phyloP scores from a whole-genome alignment of 2,888 invertebrate genomes.

The Drosophila histrio region DNA sequence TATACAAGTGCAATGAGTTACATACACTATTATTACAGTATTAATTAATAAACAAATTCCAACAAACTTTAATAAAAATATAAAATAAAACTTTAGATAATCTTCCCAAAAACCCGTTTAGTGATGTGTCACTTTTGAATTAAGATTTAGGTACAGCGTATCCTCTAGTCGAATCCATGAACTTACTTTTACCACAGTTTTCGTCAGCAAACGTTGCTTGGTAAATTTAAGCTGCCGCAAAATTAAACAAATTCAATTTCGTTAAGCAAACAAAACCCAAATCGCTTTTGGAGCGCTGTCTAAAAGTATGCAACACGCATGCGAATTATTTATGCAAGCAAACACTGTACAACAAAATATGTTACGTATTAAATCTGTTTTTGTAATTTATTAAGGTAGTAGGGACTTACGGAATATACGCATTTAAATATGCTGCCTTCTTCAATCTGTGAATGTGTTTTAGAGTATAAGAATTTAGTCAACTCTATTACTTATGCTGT shows the following conservation, averaged over 20 bases:
- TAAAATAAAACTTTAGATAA: too few species aligned
- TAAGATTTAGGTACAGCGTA: too few species aligned
- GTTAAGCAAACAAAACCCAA: constrained; percentile 34
- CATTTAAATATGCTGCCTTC: not conserved
- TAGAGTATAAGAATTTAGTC: not conserved
- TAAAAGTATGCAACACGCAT: constrained; percentile 52
- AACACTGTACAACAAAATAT: constrained; percentile 30
- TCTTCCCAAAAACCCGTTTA: too few species aligned
- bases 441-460: not conserved
- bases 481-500: constrained; percentile 37
- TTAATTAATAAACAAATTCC: too few species aligned
- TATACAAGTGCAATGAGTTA: too few species aligned
- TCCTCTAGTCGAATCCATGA: not conserved
- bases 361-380: not conserved
- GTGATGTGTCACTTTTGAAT: too few species aligned
- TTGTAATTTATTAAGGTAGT: not conserved
- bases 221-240: constrained; percentile 22
- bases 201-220: constrained; percentile 23
- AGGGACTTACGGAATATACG: too few species aligned
- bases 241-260: constrained; percentile 61
- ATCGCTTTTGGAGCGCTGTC: constrained; percentile 21
- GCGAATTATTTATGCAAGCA: not conserved
- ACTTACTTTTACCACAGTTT: not conserved
- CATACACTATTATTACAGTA: too few species aligned
- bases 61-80: too few species aligned